Base-by-base conservation (phyloP, 2,113 vertebrate genomes). In the Gambusia affinis region DNA sequence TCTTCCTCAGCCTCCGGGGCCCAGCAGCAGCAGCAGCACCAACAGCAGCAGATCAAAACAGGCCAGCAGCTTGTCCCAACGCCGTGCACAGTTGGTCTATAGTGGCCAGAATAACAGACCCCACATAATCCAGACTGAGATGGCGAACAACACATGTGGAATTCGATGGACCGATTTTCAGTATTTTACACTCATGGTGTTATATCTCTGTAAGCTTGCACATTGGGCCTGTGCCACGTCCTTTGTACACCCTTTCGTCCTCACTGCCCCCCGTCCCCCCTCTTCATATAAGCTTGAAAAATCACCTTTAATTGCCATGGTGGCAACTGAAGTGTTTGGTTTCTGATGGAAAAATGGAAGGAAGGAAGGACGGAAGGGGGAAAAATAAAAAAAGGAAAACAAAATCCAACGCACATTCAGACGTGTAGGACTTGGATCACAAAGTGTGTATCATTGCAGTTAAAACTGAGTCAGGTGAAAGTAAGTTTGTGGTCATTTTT, bases 41-140 rank as follows among this genome's bases (percentile, higher is more conserved):
- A 89, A 83, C 94, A 94, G 81, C 94, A 94, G 81, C 96, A 96
- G 86, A 95, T 96, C 80, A 93, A 93, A 91, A 88, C 92, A 90
- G 91, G 91, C 90, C 91, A 92, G 84, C 92, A 93, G 83, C 94
- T 96, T 62, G 93, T 95, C 86, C 94, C 96, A 88, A 95, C 96
- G 91, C 95, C 96, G 87, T 95, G 95, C 73, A 89, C 96, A 69
- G 94, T 95, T 27, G 93, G 94, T 71, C 94, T 99, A 93, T 98
- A 96, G 95, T 94, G 81, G 78, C 76, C 28, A 76, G 84, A 84
- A 66, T 75, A 88, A 80, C 71, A 66, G 10, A 19, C 70, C 76
- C 83, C 63, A 3, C 6, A 31, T 31, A 33, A 47, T 54, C 88
- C 85, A 92, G 92, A 94, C 92, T 93, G 91, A 94, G 91, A 92